Percentiles rank a stretch among this genome's conserved stretches.
phyloP scores from a whole-genome alignment of 23 tunicate genomes.

The Halocynthia roretzi region DNA sequence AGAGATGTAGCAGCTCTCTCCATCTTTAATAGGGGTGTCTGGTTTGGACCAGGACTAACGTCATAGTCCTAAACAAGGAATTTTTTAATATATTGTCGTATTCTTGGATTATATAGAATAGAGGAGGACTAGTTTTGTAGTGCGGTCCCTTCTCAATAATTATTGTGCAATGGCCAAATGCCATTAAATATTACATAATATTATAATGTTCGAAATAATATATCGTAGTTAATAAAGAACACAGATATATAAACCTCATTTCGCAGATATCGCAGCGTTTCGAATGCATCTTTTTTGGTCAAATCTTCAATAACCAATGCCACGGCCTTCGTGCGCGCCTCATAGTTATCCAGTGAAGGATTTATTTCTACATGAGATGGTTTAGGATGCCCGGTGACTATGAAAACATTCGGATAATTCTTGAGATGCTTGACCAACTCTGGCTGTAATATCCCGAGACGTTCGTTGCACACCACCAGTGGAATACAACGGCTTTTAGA shows the following conservation, averaged over 20 bases:
- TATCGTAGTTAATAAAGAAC: background rate
- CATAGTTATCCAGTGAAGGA: slow-evolving; percentile 14
- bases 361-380: slow-evolving; percentile 1
- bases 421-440: slow-evolving; percentile 4
- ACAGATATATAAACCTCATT: slow-evolving; percentile 39
- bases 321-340: slow-evolving; percentile 39
- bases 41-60: slow-evolving; percentile 37
- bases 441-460: slow-evolving; percentile 15
- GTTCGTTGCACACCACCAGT: slow-evolving; percentile 4
- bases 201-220: background rate
- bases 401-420: slow-evolving; percentile 46
- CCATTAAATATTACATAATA: background rate
- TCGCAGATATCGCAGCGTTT: slow-evolving; percentile 46
- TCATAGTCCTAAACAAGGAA: slow-evolving; percentile 44
- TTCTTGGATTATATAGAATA: background rate
- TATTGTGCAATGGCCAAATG: background rate
- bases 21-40: slow-evolving; percentile 35
- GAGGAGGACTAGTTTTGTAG: background rate
- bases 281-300: slow-evolving; percentile 23
- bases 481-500: slow-evolving; percentile 9
- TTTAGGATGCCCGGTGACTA: background rate
- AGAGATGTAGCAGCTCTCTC: slow-evolving; percentile 73
- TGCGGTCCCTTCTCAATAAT: background rate
- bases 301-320: slow-evolving; percentile 30
- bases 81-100: background rate